Evolutionary conservation across 2,113 vertebrate genomes (phyloP), one percentile per base, ranked within the genome.

Genomic region (Gallinago media): DNA sequence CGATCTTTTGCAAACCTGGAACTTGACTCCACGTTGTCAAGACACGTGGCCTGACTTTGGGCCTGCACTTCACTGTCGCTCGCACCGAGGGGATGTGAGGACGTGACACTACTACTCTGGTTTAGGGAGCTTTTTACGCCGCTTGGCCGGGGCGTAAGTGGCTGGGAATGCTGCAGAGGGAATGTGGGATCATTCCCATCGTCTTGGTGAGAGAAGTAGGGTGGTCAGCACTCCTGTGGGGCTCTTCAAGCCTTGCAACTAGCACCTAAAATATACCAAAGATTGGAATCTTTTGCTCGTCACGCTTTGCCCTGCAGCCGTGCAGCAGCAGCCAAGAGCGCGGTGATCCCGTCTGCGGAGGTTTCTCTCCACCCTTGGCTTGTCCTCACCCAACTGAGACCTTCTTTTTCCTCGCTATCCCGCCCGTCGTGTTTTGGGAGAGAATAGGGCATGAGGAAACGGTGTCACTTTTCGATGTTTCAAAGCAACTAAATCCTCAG

Each of bases 401-500:
- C 87, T 50, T 3, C 49, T 61, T 46, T 50, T 79, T 31, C 70
- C 81, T 47, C 34, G 58, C 58, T 67, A 6, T 59, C 78, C 72
- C 56, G 3, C 56, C 2, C 8, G 0, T 38, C 13, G 66, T 29
- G 31, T 34, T 81, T 84, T 42, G 80, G 72, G 66, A 73, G 86
- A 82, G 91, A 84, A 9, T 0, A 76, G 85, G 85, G 76, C 61
- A 11, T 5, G 75, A 93, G 93, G 85, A 84, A 50, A 62, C 1
- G 2, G 17, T 54, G 9, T 58, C 8, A 67, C 36, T 74, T 74
- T 70, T 3, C 38, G 4, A 47, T 11, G 34, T 86, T 87, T 90
- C 91, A 34, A 3, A 90, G 95, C 87, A 94, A 9, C 88, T 73
- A 61, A 88, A 34, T 65, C 90, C 95, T 96, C 95, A 96, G 94